Base-by-base conservation (phyloP, 1,140 invertebrate species). In the Mylabris phalerata region DNA sequence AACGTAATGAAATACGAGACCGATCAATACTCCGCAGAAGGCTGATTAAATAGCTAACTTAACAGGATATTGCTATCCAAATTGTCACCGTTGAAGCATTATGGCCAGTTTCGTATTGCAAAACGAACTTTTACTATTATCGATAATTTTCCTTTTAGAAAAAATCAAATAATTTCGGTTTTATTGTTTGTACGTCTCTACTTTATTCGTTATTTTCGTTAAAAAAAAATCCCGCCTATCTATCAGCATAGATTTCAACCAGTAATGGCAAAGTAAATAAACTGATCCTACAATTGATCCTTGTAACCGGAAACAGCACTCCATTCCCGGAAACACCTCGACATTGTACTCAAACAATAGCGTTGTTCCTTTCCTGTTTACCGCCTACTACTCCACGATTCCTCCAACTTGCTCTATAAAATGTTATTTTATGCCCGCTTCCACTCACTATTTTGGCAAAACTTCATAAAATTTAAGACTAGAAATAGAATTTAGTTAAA, bases 51-150 rank as follows among this genome's bases (percentile, higher is more conserved):
- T 69, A 62, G 67, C 65, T 67, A 60, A 64, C 61, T 67, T 71
- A 71, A 66, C 65, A 67, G 69, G 69, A 71, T 71, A 71, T 71
- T 71, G 69, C 69, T 56, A 64, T 69, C 67, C 60, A 63, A 71
- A 71, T 69, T 71, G 64, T 67, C 69, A 66, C 62, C 64, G 66
- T 59, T 51, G 57, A 60, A 57, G 60, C 52, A 55, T 48, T 61
- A 32, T 32, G 32, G 32, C 32, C 32, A 32, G 32, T 32, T 32
- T 32, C 32, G 7, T 32, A 32, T 32, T 32, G 32, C 32, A 19
- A 19, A 19, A 32, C 32, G 4, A 32, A 32, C 32, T 32, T 5
- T 32, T 32, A 32, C 32, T 5, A 32, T 5, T 32, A 32, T 19
- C 19, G 19, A 19, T 19, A 32, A 32, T 32, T 32, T 32, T 32